Conservation (phyloP, 2,797 vertebrate genomes). For the Prunella strophiata region DNA sequence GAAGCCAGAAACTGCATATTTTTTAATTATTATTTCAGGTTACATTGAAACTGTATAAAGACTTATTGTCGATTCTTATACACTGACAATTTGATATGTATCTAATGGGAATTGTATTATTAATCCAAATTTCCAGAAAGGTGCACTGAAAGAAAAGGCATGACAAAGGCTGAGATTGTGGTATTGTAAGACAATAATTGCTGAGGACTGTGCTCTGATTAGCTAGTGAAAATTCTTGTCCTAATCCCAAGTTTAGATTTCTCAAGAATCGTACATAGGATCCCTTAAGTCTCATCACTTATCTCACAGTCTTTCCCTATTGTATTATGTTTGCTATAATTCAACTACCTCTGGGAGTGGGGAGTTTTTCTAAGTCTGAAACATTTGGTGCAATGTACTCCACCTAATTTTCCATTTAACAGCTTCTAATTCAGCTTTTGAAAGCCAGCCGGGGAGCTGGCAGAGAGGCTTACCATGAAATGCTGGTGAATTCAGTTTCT, state of each 20-base stretch:
- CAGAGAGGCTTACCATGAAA: not conserved
- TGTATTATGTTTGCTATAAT: not conserved
- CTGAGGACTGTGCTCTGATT: not conserved
- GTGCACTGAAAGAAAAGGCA: not conserved
- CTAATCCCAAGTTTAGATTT: not conserved
- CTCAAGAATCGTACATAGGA: not conserved
- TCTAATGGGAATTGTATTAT: not conserved
- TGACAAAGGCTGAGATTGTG: not conserved
- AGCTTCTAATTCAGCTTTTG: slow-evolving; percentile 5
- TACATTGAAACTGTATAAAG: not conserved
- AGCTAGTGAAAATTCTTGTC: not conserved
- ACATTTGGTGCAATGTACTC: not conserved
- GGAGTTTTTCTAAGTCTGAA: not conserved
- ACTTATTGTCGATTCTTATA: not conserved
- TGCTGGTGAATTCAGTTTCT: not conserved
- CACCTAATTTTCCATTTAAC: not conserved
- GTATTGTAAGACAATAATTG: not conserved
- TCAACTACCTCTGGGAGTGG: not conserved
- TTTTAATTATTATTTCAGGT: slow-evolving; percentile 53
- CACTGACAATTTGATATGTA: not conserved
- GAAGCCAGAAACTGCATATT: slow-evolving; percentile 41
- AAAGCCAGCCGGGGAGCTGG: not conserved
- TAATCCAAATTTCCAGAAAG: not conserved
- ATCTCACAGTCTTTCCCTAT: not conserved
- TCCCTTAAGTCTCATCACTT: not conserved